Base-by-base conservation (phyloP, 2,888 invertebrate genomes). In the Drosophila mettleri region DNA sequence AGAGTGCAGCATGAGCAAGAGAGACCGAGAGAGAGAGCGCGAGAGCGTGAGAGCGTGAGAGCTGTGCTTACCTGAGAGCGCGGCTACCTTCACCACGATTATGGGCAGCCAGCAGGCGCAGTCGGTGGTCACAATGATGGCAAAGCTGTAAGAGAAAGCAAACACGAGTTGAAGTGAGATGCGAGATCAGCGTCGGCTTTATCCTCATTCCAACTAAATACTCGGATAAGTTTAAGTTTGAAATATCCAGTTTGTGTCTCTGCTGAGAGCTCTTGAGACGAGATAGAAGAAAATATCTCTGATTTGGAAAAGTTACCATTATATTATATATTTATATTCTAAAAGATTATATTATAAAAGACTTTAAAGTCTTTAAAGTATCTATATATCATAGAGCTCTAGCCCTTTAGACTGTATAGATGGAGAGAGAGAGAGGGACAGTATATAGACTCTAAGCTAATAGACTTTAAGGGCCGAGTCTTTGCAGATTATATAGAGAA, bases 41-140 rank as follows among this genome's bases (percentile, higher is more conserved):
- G 33, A 27, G 7, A 14, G 29, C 1, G 43, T 4, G 45, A 10
- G 18, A 31, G 33, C 18, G n/a, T 22, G 14, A 2, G 2, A 27
- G 38, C 18, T 18, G 38, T 2, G 8, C 76, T 83, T 83, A 94
- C 94, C 94, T 69, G 92, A 91, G 16, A 94, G 90, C 2, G 94
- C 94, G 6, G 93, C 90, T 60, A 94, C 72, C 88, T 94, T 94
- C 41, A 94, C 93, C 27, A 93, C 79, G 38, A 94, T 94, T 31
- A 94, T 93, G 3, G 94, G 94, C 58, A 94, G 92, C 94, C 94
- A 94, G 86, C 94, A 94, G 39, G 93, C 89, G 78, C 94, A 94
- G 80, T 94, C 94, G 0, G 94, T 94, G 45, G 93, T 92, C 24
- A 94, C 94, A 76, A 94, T 94, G 33, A 94, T 92, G 8, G 93